Conservation (phyloP, 2,797 vertebrate species). For the Phoebastria nigripes region DNA sequence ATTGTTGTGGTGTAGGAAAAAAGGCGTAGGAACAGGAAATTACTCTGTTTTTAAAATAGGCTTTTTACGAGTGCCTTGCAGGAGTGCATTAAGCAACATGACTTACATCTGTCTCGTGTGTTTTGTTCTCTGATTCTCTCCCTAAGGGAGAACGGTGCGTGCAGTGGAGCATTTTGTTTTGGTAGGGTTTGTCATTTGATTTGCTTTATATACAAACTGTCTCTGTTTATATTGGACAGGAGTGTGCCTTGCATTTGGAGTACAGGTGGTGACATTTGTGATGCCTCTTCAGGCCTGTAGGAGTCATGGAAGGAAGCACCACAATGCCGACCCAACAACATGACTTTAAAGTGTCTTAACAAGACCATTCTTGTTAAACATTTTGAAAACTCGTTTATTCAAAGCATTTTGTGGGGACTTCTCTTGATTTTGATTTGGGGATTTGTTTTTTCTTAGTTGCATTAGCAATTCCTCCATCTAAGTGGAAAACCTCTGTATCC, state of each 20-base stretch:
- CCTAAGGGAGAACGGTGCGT: not conserved
- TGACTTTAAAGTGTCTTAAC: not conserved
- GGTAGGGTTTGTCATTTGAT: not conserved
- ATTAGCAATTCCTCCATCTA: not conserved
- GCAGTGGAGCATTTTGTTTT: not conserved
- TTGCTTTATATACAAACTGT: not conserved
- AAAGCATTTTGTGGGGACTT: not conserved
- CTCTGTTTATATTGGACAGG: not conserved
- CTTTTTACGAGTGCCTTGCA: not conserved
- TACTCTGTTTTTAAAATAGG: not conserved
- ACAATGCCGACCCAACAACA: accelerated
- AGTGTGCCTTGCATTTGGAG: not conserved
- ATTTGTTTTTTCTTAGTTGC: not conserved
- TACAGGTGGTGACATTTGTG: not conserved
- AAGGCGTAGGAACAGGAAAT: not conserved
- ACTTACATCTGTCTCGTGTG: not conserved
- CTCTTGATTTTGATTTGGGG: not conserved
- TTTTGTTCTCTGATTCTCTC: not conserved
- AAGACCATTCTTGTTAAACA: not conserved
- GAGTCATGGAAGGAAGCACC: not conserved
- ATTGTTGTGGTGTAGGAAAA: not conserved
- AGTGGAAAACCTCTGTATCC: not conserved
- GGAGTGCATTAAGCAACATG: not conserved
- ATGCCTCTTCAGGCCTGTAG: not conserved
- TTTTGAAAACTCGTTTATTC: not conserved